phyloP scores from a whole-genome alignment of 2,797 vertebrate genomes.

The Mus minutoides region DNA sequence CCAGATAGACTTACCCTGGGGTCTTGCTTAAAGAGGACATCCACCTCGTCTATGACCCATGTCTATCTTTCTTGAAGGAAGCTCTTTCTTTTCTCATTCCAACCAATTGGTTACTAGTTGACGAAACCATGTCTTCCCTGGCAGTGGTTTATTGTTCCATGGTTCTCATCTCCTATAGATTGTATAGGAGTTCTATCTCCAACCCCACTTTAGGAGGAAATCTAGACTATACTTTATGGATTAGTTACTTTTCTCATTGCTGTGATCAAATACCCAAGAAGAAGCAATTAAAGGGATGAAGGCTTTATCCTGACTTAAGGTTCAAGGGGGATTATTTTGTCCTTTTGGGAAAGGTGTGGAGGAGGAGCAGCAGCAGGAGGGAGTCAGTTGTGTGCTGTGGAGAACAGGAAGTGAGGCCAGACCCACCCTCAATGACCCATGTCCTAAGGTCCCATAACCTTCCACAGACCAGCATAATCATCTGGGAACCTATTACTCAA shows the following conservation, averaged over 20 bases:
- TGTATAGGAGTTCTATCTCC: neutral
- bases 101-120: neutral
- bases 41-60: neutral
- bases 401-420: neutral
- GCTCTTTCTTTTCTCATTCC: neutral
- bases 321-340: neutral
- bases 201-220: neutral
- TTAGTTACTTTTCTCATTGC: neutral
- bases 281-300: neutral
- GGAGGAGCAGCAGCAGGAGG: neutral
- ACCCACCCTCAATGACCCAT: neutral
- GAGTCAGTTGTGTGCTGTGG: neutral
- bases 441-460: neutral
- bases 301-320: neutral
- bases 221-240: too few relatives aligned
- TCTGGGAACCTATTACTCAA: neutral
- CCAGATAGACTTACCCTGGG: neutral
- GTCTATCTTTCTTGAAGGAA: constrained; percentile 1
- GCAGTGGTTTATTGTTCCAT: neutral
- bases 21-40: neutral
- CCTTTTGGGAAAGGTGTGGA: neutral
- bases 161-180: neutral
- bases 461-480: neutral
- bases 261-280: neutral
- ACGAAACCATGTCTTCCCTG: neutral